Conservation (phyloP, 2,113 vertebrate genomes). For the Hassar affinis region DNA sequence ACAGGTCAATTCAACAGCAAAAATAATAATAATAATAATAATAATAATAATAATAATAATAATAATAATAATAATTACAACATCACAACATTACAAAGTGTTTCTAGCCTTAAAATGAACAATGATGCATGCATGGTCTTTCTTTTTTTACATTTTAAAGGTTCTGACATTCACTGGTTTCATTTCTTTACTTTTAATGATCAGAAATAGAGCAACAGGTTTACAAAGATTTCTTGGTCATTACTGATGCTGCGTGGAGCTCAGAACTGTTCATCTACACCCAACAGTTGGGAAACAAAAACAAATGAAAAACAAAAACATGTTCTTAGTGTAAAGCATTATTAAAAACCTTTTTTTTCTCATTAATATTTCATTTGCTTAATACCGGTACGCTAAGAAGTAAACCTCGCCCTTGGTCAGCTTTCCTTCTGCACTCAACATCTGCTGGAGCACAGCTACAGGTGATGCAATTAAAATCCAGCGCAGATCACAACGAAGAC, state of each 20-base stretch:
- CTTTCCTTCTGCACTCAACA: background rate
- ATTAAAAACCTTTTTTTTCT: no score
- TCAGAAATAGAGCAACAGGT: slow-evolving; percentile 5
- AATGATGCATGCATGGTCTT: background rate
- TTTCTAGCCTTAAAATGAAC: background rate
- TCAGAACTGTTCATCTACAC: background rate
- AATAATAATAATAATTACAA: background rate
- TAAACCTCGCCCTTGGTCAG: slow-evolving; percentile 17
- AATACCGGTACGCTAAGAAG: background rate
- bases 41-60: background rate
- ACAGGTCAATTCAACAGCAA: background rate
- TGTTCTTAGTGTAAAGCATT: background rate
- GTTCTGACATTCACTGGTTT: background rate
- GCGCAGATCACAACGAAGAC: background rate
- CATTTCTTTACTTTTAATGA: background rate
- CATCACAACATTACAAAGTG: no score
- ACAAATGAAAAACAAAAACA: no score
- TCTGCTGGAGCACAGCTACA: slow-evolving; percentile 37
- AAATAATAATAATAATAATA: background rate
- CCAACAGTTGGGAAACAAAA: no score
- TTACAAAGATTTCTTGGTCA: background rate
- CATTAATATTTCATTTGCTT: no score
- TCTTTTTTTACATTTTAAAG: background rate
- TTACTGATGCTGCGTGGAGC: background rate
- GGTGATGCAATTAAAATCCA: slow-evolving; percentile 28